Evolutionary conservation across 2,797 vertebrate genomes (phyloP), one percentile per base, ranked within the genome.

Genomic region (Acanthis flammea): DNA sequence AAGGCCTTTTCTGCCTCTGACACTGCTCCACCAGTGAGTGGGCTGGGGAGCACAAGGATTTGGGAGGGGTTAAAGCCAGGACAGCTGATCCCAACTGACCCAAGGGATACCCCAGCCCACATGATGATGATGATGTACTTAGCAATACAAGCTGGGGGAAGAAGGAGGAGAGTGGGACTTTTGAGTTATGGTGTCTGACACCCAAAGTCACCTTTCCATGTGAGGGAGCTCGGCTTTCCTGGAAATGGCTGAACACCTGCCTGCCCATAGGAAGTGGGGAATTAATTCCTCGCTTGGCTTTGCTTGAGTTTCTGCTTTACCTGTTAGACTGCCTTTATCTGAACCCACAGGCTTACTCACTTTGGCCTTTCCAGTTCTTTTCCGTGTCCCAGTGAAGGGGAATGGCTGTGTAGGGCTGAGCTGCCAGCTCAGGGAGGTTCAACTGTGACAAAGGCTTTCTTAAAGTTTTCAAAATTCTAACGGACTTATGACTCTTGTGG

Each of bases 201-300:
- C 16, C 9, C 2, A 2, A 63, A 35, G 17, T 55, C 12, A 33
- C 27, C 2, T 1, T 22, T 7, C 9, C 0, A 1, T 0, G 1
- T 39, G 51, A 18, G 7, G 24, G 48, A 66, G 62, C 44, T 14
- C 19, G 19, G 12, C 27, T 86, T 23, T 45, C 48, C 70, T 66
- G 39, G 23, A 19, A 19, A 39, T 7, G 22, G 51, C n/a, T 35
- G 3, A 58, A 53, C 18, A 30, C 16, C 45, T 51, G 27, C 42
- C 72, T 70, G 35, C 24, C 3, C 1, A 5, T 6, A 14, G 68
- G 67, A 72, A 76, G 13, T 7, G 10, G 27, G 25, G 13, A 77
- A 37, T 35, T 1, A 79, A 51, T 57, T 57, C 28, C 28, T 30
- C 39, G 3, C 10, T 71, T 67, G 41, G 31, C 33, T 78, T 50